Percentiles rank a stretch among this genome's conserved stretches.
phyloP scores from a whole-genome alignment of 2,113 vertebrate genomes.

The Raphicerus campestris region DNA sequence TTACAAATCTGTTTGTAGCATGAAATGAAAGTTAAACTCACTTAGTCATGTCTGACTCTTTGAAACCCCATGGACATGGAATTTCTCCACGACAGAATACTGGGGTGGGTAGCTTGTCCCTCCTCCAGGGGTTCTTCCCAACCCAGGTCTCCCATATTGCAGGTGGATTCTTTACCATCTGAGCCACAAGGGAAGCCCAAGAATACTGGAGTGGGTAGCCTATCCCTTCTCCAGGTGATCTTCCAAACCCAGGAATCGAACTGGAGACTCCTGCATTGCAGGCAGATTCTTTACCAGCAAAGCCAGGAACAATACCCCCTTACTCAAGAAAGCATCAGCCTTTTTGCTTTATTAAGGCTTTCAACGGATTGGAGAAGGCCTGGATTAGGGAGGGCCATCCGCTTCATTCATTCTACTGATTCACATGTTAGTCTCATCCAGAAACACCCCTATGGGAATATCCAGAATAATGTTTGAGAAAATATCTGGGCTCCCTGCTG shows the following conservation, averaged over 20 bases:
- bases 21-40: not conserved
- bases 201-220: not conserved
- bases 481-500: not conserved
- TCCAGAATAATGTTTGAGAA: not conserved
- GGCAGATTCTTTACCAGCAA: not conserved
- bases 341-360: not conserved
- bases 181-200: not conserved
- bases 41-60: not conserved
- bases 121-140: not conserved
- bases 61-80: not conserved
- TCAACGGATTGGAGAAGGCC: not conserved
- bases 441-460: not conserved
- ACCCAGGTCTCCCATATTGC: not conserved
- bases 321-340: not conserved
- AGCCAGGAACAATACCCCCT: not conserved
- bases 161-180: not conserved
- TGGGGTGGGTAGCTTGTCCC: not conserved
- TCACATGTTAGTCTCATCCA: not conserved
- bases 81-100: not conserved
- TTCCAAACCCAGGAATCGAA: not conserved
- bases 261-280: not conserved
- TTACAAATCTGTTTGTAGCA: not conserved
- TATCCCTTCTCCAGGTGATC: not conserved
- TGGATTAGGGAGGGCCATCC: not conserved
- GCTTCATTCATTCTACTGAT: not conserved